phyloP scores from a whole-genome alignment of 2,888 invertebrate species.

The Diploptera punctata region DNA sequence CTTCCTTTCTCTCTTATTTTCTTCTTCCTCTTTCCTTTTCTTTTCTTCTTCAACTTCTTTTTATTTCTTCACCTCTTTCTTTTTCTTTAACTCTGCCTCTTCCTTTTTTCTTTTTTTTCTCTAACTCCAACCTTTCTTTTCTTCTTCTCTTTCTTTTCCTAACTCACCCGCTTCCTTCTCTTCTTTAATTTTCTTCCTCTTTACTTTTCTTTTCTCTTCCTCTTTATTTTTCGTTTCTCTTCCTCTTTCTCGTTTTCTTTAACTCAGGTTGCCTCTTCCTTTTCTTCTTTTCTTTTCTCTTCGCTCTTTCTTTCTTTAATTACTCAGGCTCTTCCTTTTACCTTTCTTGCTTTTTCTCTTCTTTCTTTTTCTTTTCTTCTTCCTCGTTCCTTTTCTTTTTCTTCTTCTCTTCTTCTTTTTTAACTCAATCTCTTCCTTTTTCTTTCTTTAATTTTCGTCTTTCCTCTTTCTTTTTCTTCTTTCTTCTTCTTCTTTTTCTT shows the following conservation, averaged over 20 bases:
- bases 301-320: constrained; percentile 31
- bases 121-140: constrained; percentile 30
- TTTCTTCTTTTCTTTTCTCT: constrained; percentile 33
- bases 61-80: constrained; percentile 40
- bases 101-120: constrained; percentile 33
- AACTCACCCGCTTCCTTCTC: constrained; percentile 28
- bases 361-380: constrained; percentile 18
- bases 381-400: constrained; percentile 6
- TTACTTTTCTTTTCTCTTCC: constrained; percentile 29
- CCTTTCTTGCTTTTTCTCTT: constrained; percentile 32
- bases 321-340: neutral
- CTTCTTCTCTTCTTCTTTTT: constrained; percentile 35
- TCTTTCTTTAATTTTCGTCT: constrained; percentile 42
- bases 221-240: constrained; percentile 26
- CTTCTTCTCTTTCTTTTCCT: constrained; percentile 34
- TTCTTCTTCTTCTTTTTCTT: constrained; percentile 36
- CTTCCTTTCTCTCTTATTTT: constrained; percentile 40
- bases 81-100: constrained; percentile 39
- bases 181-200: constrained; percentile 31
- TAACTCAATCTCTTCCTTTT: constrained; percentile 33
- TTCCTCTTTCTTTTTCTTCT: constrained; percentile 41
- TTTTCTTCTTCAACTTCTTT: constrained; percentile 44
- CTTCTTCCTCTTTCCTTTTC: constrained; percentile 44
- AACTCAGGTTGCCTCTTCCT: too few species aligned
- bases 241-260: too few species aligned